Evolutionary conservation across 2,888 invertebrate genomes (phyloP).

Genomic region (Carcina quercana): DNA sequence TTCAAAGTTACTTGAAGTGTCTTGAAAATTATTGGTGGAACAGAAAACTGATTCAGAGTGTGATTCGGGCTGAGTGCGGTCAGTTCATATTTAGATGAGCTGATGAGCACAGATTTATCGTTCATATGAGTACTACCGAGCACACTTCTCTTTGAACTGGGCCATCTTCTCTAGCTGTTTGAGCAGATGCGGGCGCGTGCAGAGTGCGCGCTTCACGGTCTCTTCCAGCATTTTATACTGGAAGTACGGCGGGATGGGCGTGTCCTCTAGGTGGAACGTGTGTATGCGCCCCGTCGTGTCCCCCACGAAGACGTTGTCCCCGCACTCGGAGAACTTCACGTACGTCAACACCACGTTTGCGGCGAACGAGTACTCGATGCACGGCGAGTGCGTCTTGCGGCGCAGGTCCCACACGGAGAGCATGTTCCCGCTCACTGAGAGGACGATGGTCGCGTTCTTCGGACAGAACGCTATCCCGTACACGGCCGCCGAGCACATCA

Average conservation of each 20-base stretch:
- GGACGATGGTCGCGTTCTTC: constrained; percentile 82
- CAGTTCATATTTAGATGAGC: no score
- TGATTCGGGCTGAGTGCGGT: no score
- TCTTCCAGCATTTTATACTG: constrained; percentile 78
- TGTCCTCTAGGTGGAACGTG: constrained; percentile 81
- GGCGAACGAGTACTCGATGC: constrained; percentile 72
- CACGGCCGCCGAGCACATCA: constrained; percentile 64
- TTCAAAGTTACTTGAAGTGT: no score
- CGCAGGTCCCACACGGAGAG: constrained; percentile 88
- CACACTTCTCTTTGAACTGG: constrained; percentile 29
- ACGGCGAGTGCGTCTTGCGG: constrained; percentile 80
- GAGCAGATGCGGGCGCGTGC: constrained; percentile 76
- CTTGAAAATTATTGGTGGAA: no score
- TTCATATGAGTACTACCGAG: no score
- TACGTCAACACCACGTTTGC: constrained; percentile 58
- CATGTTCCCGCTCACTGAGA: constrained; percentile 77
- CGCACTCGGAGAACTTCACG: constrained; percentile 78
- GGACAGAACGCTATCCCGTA: constrained; percentile 82
- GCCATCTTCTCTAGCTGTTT: constrained; percentile 76
- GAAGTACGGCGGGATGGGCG: constrained; percentile 83
- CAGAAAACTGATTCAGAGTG: no score
- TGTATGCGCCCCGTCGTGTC: constrained; percentile 80
- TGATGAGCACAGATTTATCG: no score
- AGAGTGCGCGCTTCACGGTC: constrained; percentile 76
- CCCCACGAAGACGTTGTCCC: constrained; percentile 80